Evolutionary conservation across 37 sponge, comb jelly and placozoan genomes (phyloP).

Genomic region (Ephydatia muelleri): DNA sequence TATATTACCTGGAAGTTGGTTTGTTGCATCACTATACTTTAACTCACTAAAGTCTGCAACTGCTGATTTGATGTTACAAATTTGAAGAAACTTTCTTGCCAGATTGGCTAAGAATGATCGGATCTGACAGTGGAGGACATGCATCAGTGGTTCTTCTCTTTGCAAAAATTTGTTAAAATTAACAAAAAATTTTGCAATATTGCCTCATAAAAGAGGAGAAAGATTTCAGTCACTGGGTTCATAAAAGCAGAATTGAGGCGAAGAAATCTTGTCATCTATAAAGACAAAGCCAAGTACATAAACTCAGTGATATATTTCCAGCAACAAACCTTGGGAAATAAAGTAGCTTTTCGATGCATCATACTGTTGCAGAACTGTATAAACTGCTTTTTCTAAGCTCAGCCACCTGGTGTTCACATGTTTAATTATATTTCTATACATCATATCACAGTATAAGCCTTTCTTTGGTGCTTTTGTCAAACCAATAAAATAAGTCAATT

Average conservation of each 20-base stretch:
- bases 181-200: constrained; percentile 26
- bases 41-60: too few relatives aligned
- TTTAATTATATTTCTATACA: constrained; percentile 22
- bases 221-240: constrained; percentile 31
- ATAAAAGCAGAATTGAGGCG: constrained; percentile 2
- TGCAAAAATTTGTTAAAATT: too few relatives aligned
- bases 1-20: background rate
- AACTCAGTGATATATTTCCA: background rate
- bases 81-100: too few relatives aligned
- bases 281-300: background rate
- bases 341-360: constrained; percentile 11
- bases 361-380: constrained; percentile 17
- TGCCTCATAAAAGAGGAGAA: constrained; percentile 22
- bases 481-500: constrained; percentile 40
- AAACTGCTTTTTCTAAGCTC: constrained; percentile 32
- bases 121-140: too few relatives aligned
- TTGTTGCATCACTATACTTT: background rate
- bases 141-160: too few relatives aligned
- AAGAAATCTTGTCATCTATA: background rate
- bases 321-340: constrained; percentile 1
- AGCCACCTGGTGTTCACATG: constrained; percentile 37
- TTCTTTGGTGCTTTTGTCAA: constrained; percentile 47
- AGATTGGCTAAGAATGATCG: too few relatives aligned
- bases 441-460: constrained; percentile 33
- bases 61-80: too few relatives aligned